A percentile compares a stretch with the other conserved stretches of the same genome.
phyloP scores from a whole-genome alignment of 2,113 vertebrate genomes.

The Tachuris rubrigastra region DNA sequence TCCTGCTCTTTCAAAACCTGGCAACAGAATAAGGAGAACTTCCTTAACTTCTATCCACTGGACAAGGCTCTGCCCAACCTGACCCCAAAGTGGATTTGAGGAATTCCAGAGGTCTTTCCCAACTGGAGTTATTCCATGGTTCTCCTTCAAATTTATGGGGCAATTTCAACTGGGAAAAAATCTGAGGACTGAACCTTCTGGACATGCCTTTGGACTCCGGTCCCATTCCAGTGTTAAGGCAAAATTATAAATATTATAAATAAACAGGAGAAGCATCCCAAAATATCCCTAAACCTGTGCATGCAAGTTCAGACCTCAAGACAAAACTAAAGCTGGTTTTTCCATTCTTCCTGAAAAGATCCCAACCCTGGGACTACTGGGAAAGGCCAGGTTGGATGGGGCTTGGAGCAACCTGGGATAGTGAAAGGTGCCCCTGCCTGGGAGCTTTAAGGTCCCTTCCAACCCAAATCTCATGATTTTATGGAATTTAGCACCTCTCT shows the following conservation, averaged over 20 bases:
- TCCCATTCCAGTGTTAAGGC: background rate
- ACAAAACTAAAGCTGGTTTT: background rate
- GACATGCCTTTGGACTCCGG: background rate
- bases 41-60: background rate
- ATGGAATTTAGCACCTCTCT: background rate
- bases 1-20: background rate
- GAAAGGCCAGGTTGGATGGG: background rate
- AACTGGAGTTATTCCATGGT: background rate
- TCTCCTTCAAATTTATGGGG: background rate
- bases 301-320: background rate
- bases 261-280: background rate
- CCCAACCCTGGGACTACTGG: background rate
- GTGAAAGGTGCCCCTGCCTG: background rate
- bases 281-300: background rate
- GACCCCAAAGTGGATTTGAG: background rate
- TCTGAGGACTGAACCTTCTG: background rate
- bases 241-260: background rate
- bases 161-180: background rate
- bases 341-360: fast-evolving
- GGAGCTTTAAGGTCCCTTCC: background rate
- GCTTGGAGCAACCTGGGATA: background rate
- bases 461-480: background rate
- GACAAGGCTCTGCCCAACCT: background rate
- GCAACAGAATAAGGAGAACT: background rate
- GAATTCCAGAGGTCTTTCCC: background rate